These are phyloP conservation scores for Pteronura brasiliensis DNA, from an alignment of 2,113 vertebrate species.

Conservation along the genomic window DNA sequence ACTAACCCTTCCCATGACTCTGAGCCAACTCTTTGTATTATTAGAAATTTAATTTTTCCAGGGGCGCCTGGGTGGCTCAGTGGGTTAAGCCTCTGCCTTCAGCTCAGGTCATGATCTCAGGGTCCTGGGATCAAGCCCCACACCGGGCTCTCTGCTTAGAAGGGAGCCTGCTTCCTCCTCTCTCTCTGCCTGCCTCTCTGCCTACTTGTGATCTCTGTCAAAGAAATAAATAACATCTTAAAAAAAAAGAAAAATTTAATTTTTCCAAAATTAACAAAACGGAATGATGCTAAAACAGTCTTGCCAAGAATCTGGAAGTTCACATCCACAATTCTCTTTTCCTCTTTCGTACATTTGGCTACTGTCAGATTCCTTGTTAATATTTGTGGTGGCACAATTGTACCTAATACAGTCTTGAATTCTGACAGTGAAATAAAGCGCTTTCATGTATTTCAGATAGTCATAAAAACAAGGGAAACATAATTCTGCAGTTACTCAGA, in stretches of 20 bases:
- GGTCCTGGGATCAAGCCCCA: too few species aligned
- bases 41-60: slow-evolving; percentile 25
- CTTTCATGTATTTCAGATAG: not conserved
- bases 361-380: slow-evolving; percentile 34
- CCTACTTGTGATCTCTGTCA: too few species aligned
- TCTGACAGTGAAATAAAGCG: slow-evolving; percentile 34
- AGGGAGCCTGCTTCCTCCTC: too few species aligned
- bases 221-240: too few species aligned
- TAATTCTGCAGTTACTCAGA: not conserved
- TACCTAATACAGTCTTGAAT: slow-evolving; percentile 1
- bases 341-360: not conserved
- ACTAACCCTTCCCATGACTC: not conserved
- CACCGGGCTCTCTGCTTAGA: too few species aligned
- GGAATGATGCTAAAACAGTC: not conserved
- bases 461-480: slow-evolving; percentile 11
- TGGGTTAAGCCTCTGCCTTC: too few species aligned
- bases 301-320: slow-evolving; percentile 31
- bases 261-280: slow-evolving; percentile 4
- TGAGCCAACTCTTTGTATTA: not conserved
- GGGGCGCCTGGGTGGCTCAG: too few species aligned
- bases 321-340: slow-evolving; percentile 28
- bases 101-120: too few species aligned
- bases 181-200: too few species aligned
- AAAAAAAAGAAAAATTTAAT: not conserved
- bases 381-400: slow-evolving; percentile 7